Conservation (phyloP, 1,140 invertebrate species). For the Cotesia vestalis region DNA sequence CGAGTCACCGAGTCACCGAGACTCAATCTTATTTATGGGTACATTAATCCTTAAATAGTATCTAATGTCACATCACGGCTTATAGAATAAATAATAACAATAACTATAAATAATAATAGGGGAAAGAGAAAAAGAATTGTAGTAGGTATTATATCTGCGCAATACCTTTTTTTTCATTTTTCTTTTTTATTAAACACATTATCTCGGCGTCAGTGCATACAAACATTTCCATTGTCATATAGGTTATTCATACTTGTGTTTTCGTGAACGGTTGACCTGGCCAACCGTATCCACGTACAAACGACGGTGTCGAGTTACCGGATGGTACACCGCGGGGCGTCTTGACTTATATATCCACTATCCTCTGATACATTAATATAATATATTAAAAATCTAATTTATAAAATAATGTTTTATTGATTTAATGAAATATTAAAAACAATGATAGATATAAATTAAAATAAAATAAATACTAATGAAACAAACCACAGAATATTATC, state of each 20-base stretch:
- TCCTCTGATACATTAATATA: constrained; percentile 42
- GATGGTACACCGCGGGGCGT: constrained; percentile 65
- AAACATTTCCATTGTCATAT: constrained; percentile 59
- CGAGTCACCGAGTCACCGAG: constrained; percentile 15
- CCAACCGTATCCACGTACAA: constrained; percentile 61
- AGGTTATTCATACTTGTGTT: constrained; percentile 62
- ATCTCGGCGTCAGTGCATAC: constrained; percentile 13
- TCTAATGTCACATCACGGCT: constrained; percentile 62
- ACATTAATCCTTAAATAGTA: constrained; percentile 68
- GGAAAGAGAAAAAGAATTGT: constrained; percentile 34
- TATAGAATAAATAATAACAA: neutral
- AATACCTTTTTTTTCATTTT: constrained; percentile 47
- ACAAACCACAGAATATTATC: no score
- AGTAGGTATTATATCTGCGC: constrained; percentile 13
- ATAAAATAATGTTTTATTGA: no score
- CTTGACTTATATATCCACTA: constrained; percentile 63
- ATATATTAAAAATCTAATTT: constrained; percentile 6
- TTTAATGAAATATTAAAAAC: no score
- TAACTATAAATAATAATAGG: constrained; percentile 16
- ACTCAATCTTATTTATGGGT: constrained; percentile 66
- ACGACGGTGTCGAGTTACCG: constrained; percentile 67
- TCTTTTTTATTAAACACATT: constrained; percentile 15
- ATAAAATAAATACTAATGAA: no score
- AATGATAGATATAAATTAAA: no score
- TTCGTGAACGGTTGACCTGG: constrained; percentile 55